Evolutionary conservation across 2,888 invertebrate genomes (phyloP).

Genomic region (Oxyteleia sp.): DNA sequence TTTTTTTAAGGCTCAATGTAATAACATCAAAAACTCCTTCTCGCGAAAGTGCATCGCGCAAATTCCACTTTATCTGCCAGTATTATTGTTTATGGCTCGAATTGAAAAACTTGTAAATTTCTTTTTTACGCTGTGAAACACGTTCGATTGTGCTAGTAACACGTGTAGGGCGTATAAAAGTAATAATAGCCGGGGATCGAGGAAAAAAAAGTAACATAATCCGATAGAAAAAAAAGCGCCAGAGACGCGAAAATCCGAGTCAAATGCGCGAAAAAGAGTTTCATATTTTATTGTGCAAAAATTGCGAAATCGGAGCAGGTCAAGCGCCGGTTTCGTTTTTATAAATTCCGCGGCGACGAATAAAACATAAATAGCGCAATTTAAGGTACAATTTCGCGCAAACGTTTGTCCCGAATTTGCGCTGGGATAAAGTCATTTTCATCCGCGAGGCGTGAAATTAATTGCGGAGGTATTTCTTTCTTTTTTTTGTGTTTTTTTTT

Average conservation of each 20-base stretch:
- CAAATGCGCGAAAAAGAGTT: slow-evolving; percentile 12
- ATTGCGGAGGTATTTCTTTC: neutral
- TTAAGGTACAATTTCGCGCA: neutral
- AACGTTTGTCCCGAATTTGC: neutral
- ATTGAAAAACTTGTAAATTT: slow-evolving; percentile 17
- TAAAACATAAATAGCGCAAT: neutral
- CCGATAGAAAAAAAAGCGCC: slow-evolving; percentile 9
- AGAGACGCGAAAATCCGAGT: slow-evolving; percentile 12
- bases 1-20: neutral
- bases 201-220: neutral
- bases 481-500: too few species aligned
- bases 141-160: slow-evolving; percentile 3
- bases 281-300: slow-evolving; percentile 20
- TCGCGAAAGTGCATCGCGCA: neutral
- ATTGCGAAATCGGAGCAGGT: slow-evolving; percentile 18
- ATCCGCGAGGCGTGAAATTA: neutral
- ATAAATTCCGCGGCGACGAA: neutral
- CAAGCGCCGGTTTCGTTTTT: slow-evolving; percentile 21
- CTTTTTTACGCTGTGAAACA: neutral
- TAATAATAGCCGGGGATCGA: neutral
- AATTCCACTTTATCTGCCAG: neutral
- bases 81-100: slow-evolving; percentile 8
- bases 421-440: neutral
- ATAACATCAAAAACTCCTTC: neutral
- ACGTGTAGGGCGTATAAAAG: slow-evolving; percentile 17